Evolutionary conservation across 2,888 invertebrate species (phyloP), one percentile per base, ranked within the genome.

Genomic region (Coleophora deauratella): DNA sequence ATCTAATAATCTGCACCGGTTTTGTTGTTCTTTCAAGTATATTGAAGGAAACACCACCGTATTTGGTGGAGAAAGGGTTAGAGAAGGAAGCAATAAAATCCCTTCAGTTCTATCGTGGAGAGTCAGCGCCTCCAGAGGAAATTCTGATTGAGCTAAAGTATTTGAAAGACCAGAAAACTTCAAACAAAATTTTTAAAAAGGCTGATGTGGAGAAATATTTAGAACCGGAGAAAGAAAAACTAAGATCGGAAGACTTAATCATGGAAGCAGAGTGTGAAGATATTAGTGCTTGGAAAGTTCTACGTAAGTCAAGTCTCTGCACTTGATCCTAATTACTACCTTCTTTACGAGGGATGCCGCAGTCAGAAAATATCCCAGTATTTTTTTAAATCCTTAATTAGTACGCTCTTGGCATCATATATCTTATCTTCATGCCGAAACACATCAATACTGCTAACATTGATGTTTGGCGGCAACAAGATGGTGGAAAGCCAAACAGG

Each of bases 21-120:
- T 52, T 52, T 37, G 47, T 59, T 2, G n/a, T 61, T 3, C 0
- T 53, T 9, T 11, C 55, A 28, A 41, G 43, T n/a, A 51, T 57
- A 4, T 21, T 54, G 32, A 62, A 57, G 40, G 66, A 67, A 32
- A 54, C 65, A 0, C 66, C 66, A 0, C 36, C 45, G 10, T 58
- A 56, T 47, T 45, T 66, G 27, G 36, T 67, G 7, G 47, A 45
- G 6, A 46, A 47, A 32, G 65, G 63, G 2, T 50, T 43, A 27
- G 62, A 66, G 21, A 57, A 63, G 52, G 67, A 59, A 45, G 62
- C 66, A 14, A 41, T 61, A 38, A 41, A 40, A 1, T 59, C 63
- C 1, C 43, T 65, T 1, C 57, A 48, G 36, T 62, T 62, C 44
- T 66, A 66, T 38, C 59, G 62, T 1, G 58, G 61, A 21, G 21